Conservation (phyloP, 1,140 invertebrate genomes). For the Pogonomyrmex barbatus region DNA sequence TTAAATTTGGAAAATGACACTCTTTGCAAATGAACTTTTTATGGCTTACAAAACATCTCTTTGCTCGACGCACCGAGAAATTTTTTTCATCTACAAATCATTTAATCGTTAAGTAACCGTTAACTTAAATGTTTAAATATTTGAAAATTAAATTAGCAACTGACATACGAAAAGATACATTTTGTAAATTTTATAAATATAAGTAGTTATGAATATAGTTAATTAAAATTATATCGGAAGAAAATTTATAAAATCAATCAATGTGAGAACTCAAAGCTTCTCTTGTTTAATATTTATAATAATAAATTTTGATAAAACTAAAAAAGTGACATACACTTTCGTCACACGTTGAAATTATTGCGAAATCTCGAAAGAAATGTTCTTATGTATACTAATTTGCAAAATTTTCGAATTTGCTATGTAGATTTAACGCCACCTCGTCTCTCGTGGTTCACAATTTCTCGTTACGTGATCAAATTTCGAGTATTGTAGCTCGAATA, state of each 20-base stretch:
- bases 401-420: constrained; percentile 14
- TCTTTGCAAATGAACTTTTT: constrained; percentile 32
- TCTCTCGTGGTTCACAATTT: constrained; percentile 2
- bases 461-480: constrained; percentile 22
- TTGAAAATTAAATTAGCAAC: background rate
- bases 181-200: background rate
- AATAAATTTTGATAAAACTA: constrained; percentile 5
- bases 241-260: background rate
- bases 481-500: background rate
- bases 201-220: background rate
- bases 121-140: constrained; percentile 27
- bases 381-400: background rate
- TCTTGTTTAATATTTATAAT: background rate
- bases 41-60: constrained; percentile 12
- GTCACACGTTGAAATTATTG: background rate
- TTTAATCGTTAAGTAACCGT: constrained; percentile 13
- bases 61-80: background rate
- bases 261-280: background rate
- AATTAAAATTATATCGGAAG: background rate
- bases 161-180: background rate
- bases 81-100: background rate
- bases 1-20: constrained; percentile 26
- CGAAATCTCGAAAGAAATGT: background rate
- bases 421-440: background rate
- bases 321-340: background rate